Evolutionary conservation across 1,140 invertebrate species (phyloP).

Genomic region (Drosophila simulans): DNA sequence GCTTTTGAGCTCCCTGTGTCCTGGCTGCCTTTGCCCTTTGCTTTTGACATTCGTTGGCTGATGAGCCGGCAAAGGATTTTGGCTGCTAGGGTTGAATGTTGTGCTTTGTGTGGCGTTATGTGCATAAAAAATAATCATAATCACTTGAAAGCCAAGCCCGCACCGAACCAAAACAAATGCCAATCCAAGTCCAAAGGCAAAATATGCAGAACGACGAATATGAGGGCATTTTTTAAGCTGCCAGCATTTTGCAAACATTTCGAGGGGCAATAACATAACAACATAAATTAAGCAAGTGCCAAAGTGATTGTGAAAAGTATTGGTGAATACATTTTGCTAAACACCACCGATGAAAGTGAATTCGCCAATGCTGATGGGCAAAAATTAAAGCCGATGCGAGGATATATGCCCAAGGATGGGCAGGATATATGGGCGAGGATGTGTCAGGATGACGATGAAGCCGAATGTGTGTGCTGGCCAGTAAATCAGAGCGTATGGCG

Average conservation of each 20-base stretch:
- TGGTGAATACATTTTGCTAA: conserved; percentile 53
- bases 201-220: background rate
- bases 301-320: conserved; percentile 50
- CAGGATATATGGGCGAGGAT: background rate
- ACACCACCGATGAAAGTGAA: no score
- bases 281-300: conserved; percentile 1
- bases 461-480: conserved; percentile 46
- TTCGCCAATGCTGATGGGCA: conserved; percentile 19
- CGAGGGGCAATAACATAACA: conserved; percentile 48
- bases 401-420: background rate
- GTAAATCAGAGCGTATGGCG: conserved; percentile 79
- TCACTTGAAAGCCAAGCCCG: conserved; percentile 68
- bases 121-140: conserved; percentile 83
- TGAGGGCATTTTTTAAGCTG: no score
- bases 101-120: conserved; percentile 64
- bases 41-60: conserved; percentile 56
- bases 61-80: conserved; percentile 48
- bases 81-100: conserved; percentile 51
- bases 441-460: conserved; percentile 6
- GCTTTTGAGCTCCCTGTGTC: conserved; percentile 23
- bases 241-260: conserved; percentile 57
- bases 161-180: background rate
- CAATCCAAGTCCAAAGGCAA: conserved; percentile 2
- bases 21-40: conserved; percentile 46
- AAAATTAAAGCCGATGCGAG: conserved; percentile 30